Evolutionary conservation across 2,888 invertebrate genomes (phyloP).

Genomic region (Drosophila yooni): DNA sequence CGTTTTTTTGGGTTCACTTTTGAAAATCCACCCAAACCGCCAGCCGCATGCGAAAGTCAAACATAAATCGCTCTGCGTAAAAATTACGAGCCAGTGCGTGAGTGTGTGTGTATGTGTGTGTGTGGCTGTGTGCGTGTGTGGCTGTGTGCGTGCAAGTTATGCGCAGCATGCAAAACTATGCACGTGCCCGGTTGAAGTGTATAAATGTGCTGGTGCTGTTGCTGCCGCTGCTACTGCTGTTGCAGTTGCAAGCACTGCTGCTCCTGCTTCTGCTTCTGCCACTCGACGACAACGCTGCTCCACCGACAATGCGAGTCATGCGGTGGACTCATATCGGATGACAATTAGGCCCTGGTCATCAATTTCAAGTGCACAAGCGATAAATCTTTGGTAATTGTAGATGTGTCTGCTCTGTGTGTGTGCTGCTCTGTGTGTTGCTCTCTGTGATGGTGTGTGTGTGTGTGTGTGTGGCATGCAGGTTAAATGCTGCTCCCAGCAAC

Average conservation of each 20-base stretch:
- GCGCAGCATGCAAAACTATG: constrained; percentile 81
- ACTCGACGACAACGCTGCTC: constrained; percentile 54
- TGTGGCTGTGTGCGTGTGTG: constrained; percentile 35
- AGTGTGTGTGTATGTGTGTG: constrained; percentile 25
- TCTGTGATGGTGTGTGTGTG: background rate
- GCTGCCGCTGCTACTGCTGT: constrained; percentile 15
- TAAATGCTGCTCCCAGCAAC: constrained; percentile 61
- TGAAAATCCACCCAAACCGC: constrained; percentile 73
- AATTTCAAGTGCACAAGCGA: constrained; percentile 81
- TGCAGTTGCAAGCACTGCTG: constrained; percentile 6
- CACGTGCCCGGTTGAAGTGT: constrained; percentile 79
- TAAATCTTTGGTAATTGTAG: constrained; percentile 81
- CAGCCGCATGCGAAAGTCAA: constrained; percentile 79
- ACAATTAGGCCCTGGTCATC: constrained; percentile 81
- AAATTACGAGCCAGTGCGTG: constrained; percentile 56
- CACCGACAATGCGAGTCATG: constrained; percentile 80
- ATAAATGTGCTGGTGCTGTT: constrained; percentile 70
- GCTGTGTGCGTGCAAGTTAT: constrained; percentile 64
- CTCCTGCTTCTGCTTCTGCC: constrained; percentile 11
- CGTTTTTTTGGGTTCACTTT: constrained; percentile 49
- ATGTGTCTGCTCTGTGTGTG: constrained; percentile 31
- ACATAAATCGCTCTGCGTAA: constrained; percentile 79
- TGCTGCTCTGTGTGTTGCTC: constrained; percentile 9
- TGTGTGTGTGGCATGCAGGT: constrained; percentile 45
- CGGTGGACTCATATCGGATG: constrained; percentile 80